A percentile compares a stretch with the other conserved stretches of the same genome.
phyloP scores from a whole-genome alignment of 2,113 vertebrate species.

The Tachuris rubrigastra region DNA sequence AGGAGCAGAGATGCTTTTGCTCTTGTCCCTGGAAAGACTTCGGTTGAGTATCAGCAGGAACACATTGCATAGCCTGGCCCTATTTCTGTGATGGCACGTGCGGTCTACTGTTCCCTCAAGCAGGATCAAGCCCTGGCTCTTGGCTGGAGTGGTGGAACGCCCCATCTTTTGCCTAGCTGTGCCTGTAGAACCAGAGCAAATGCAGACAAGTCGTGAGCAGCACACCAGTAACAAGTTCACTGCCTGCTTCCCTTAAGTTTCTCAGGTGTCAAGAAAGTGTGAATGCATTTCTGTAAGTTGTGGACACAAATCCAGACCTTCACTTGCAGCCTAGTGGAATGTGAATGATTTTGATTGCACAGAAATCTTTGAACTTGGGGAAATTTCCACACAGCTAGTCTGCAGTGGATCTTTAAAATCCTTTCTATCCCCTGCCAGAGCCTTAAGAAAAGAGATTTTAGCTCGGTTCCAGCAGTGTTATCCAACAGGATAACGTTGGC shows the following conservation, averaged over 20 bases:
- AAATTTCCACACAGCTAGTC: neutral
- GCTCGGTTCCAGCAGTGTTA: neutral
- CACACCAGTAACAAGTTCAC: rapidly evolving
- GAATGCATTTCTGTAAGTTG: neutral
- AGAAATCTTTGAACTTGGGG: neutral
- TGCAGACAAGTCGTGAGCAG: neutral
- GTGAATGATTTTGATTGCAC: neutral
- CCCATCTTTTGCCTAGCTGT: neutral
- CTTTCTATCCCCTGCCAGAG: neutral
- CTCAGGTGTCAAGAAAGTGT: neutral
- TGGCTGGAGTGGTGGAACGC: rapidly evolving
- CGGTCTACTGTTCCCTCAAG: neutral
- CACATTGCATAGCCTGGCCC: neutral
- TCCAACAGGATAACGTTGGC: neutral
- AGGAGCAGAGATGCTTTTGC: neutral
- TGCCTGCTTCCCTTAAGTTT: neutral
- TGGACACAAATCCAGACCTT: neutral
- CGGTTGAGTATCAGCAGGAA: neutral
- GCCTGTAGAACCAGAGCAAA: neutral
- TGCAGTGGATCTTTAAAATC: neutral
- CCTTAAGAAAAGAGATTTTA: neutral
- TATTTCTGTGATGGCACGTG: neutral
- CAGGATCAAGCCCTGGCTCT: neutral
- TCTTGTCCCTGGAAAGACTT: neutral
- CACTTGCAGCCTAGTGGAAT: neutral